A percentile compares a stretch with the other conserved stretches of the same genome.
phyloP scores from a whole-genome alignment of 2,888 invertebrate species.

The Tipula helvola region DNA sequence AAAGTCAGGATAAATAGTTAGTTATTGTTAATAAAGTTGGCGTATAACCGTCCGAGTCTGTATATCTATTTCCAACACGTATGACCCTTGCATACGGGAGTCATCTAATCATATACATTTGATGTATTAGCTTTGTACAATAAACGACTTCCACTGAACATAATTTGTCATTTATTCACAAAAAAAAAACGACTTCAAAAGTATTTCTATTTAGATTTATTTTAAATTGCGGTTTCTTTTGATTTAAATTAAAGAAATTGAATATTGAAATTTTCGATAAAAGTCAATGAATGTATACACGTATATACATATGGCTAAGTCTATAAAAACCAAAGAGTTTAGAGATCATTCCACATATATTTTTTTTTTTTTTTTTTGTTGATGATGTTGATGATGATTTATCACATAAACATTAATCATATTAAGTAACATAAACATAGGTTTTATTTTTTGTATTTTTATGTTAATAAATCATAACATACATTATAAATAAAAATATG shows the following conservation, averaged over 20 bases:
- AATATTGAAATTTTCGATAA: background rate
- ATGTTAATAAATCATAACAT: background rate
- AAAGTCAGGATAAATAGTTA: background rate
- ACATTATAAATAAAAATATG: background rate
- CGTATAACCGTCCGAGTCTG: background rate
- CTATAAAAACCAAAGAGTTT: background rate
- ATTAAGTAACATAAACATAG: background rate
- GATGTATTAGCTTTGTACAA: background rate
- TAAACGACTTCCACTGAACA: background rate
- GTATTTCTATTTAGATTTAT: background rate
- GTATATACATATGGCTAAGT: background rate
- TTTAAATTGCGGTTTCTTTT: background rate
- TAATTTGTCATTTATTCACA: background rate
- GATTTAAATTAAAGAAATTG: background rate
- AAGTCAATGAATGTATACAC: background rate
- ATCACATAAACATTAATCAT: background rate
- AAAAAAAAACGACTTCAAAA: background rate
- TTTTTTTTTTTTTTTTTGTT: background rate
- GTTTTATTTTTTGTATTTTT: background rate
- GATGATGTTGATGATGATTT: constrained; percentile 4
- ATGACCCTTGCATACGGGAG: background rate
- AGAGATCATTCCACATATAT: background rate
- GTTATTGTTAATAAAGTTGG: too few relatives aligned
- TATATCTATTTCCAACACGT: background rate
- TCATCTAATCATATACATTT: background rate